Percentiles rank a stretch among this genome's conserved stretches.
Evolutionary conservation across 2,113 vertebrate species (phyloP).

Genomic region (Pao palembangensis): DNA sequence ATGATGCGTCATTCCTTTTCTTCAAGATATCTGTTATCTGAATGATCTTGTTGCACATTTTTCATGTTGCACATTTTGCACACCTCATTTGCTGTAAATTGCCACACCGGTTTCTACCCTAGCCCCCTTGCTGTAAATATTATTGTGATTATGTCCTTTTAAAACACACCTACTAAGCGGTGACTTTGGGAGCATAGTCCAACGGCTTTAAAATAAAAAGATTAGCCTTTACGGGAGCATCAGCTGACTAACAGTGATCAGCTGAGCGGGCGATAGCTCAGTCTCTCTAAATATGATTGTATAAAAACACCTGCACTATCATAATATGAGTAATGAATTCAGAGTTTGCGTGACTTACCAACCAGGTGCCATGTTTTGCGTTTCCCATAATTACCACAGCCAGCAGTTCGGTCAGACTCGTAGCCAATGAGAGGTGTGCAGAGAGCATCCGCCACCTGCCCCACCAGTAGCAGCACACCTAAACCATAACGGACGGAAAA

Average conservation of each 20-base stretch:
- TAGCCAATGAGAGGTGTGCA: slow-evolving; percentile 88
- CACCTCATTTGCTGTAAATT: too few relatives aligned
- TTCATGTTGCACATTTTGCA: too few relatives aligned
- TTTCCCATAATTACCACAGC: slow-evolving; percentile 79
- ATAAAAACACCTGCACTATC: neutral
- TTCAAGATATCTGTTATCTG: too few relatives aligned
- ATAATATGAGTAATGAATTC: neutral
- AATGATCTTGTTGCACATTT: too few relatives aligned
- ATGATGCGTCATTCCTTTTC: too few relatives aligned
- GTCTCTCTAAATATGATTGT: too few relatives aligned
- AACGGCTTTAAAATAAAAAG: neutral
- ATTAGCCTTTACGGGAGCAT: neutral
- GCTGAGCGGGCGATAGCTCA: too few relatives aligned
- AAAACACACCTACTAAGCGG: neutral
- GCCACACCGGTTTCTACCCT: too few relatives aligned
- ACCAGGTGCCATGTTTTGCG: slow-evolving; percentile 89
- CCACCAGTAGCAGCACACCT: slow-evolving; percentile 81
- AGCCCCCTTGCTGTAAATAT: too few relatives aligned
- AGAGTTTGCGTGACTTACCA: slow-evolving; percentile 72
- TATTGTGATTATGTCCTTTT: too few relatives aligned
- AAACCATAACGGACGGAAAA: neutral
- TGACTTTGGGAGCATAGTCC: slow-evolving; percentile 13
- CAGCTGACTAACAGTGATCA: neutral
- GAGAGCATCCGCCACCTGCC: slow-evolving; percentile 83
- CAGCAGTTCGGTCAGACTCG: slow-evolving; percentile 79